Conservation (phyloP, 2,113 vertebrate species). For the Xenus cinereus region DNA sequence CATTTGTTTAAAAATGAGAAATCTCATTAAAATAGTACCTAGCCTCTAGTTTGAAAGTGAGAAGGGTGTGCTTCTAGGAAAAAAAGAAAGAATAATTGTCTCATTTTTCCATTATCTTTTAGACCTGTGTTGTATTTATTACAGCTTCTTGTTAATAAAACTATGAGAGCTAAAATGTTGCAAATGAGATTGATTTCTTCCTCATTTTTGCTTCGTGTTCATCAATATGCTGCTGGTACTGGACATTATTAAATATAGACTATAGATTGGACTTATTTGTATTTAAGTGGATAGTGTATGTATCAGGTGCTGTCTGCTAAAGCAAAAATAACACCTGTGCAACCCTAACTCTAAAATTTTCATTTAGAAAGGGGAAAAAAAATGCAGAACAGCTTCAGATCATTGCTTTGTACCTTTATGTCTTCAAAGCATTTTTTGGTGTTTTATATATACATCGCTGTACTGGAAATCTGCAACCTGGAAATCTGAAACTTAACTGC, state of each 20-base stretch:
- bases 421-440: background rate
- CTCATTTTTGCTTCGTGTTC: background rate
- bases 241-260: background rate
- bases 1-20: constrained; percentile 6
- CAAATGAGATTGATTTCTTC: background rate
- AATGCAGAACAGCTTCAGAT: background rate
- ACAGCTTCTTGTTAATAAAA: background rate
- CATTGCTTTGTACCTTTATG: background rate
- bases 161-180: background rate
- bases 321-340: background rate
- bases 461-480: background rate
- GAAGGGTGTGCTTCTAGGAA: background rate
- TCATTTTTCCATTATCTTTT: background rate
- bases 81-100: background rate
- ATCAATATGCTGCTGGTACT: background rate
- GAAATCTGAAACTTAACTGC: background rate
- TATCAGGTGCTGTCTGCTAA: background rate
- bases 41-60: background rate
- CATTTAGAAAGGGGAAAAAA: background rate
- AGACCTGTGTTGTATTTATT: background rate
- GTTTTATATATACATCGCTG: background rate
- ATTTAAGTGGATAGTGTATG: background rate
- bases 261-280: background rate
- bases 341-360: background rate
- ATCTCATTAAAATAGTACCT: background rate